Evolutionary conservation across 2,113 vertebrate genomes (phyloP).

Genomic region (Osmerus eperlanus): DNA sequence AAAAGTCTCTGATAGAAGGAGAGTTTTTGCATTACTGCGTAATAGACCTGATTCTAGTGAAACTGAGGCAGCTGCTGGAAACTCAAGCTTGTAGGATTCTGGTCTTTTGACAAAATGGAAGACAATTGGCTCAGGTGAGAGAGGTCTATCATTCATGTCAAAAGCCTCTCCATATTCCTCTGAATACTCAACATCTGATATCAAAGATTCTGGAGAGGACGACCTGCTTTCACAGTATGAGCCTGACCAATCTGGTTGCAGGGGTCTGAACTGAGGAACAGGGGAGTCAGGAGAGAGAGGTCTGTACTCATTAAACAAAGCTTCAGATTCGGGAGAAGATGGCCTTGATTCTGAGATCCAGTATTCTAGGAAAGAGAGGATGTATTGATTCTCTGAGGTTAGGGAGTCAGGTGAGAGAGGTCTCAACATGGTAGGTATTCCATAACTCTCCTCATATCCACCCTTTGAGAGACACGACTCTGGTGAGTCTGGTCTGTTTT

Average conservation of each 20-base stretch:
- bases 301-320: neutral
- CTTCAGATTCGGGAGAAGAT: slow-evolving; percentile 1
- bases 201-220: slow-evolving; percentile 1
- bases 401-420: neutral
- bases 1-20: neutral
- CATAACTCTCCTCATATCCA: neutral
- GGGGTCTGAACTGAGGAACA: neutral
- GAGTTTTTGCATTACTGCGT: neutral
- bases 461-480: neutral
- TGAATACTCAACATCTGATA: neutral
- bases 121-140: slow-evolving; percentile 59
- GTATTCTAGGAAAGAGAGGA: neutral
- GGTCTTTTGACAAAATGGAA: neutral
- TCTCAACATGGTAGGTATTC: no score
- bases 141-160: slow-evolving; percentile 18
- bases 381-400: slow-evolving; percentile 5
- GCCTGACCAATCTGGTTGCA: neutral
- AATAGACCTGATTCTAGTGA: no score
- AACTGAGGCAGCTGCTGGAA: neutral
- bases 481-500: slow-evolving; percentile 9
- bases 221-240: neutral
- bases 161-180: neutral
- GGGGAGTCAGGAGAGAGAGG: slow-evolving; percentile 12
- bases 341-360: neutral
- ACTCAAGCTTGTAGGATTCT: neutral